These are phyloP conservation scores for Yponomeuta sedellus DNA, from an alignment of 2,888 invertebrate species.

Conservation along the genomic window DNA sequence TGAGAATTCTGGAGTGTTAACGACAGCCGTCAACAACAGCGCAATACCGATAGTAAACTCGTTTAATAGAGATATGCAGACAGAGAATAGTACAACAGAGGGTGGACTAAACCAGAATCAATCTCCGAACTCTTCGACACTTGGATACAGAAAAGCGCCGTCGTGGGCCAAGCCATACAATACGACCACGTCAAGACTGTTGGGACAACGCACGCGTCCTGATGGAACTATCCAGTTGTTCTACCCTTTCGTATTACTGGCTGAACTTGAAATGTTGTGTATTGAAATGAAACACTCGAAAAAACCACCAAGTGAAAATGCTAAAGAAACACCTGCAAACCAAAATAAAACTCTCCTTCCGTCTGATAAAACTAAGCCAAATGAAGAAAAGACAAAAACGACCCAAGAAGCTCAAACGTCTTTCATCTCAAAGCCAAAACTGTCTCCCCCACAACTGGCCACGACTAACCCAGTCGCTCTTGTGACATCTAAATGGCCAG, in stretches of 20 bases:
- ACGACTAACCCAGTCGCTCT: neutral
- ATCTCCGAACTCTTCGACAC: neutral
- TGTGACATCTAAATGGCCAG: neutral
- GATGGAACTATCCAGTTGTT: neutral
- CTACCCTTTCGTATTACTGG: neutral
- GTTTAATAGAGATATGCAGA: no score
- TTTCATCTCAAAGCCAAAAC: neutral
- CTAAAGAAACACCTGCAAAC: no score
- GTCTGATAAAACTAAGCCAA: neutral
- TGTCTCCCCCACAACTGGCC: neutral
- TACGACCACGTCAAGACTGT: neutral
- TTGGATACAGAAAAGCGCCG: neutral
- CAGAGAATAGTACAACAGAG: no score
- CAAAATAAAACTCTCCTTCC: neutral
- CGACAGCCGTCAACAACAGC: no score
- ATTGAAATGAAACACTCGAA: neutral
- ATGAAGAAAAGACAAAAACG: neutral
- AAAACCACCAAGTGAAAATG: no score
- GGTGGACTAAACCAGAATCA: no score
- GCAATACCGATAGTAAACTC: no score
- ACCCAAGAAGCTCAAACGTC: neutral
- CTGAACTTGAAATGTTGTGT: neutral
- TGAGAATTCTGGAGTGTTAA: no score
- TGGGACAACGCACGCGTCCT: neutral
- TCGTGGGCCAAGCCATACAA: neutral